Base-by-base conservation (phyloP, 2,113 vertebrate species). In the Callaeas wilsoni region DNA sequence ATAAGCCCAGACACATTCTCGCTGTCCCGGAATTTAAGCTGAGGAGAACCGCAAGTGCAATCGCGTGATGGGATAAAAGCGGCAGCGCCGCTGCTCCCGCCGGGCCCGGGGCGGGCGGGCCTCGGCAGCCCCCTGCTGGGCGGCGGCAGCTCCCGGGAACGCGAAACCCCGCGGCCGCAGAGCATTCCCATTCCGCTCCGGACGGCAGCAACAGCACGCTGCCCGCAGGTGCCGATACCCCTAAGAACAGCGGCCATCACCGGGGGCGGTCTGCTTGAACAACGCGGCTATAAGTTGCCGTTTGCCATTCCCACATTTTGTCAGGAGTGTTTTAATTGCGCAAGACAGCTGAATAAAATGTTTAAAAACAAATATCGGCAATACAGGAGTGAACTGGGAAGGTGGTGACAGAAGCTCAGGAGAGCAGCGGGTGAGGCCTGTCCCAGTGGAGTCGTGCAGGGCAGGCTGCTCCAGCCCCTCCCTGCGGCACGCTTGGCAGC, bases 101-200 rank as follows among this genome's bases (percentile, higher is more conserved):
- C 12, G 12, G 64, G 18, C 42, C 14, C 21, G 32, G 26, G 8
- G 12, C 7, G 35, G 41, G 44, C 23, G 37, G 81, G 26, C 13
- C 76, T 79, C 13, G 16, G 84, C 89, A 50, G 86, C 88, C 95
- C 80, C 90, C 95, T 95, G 67, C 84, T 3, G 69, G 81, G 50
- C 37, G 6, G 27, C 11, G 30, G 35, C 35, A 25, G 82, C n/a
- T 12, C 41, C 35, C 3, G 3, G 27, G 23, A 30, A 42, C 3
- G 18, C 70, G 27, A 49, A 42, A 42, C 5, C 14, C 82, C 55
- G 3, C 3, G 10, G 23, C 42, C 16, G 62, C 37, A 13, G 10
- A 12, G 13, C 17, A 1, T 14, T 33, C 19, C 15, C 41, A 8
- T 8, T 7, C 39, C 6, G 9, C 9, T 7, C 39, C 6, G 6